These are phyloP conservation scores for Plebejus argus DNA, from an alignment of 2,888 invertebrate genomes.

Conservation along the genomic window DNA sequence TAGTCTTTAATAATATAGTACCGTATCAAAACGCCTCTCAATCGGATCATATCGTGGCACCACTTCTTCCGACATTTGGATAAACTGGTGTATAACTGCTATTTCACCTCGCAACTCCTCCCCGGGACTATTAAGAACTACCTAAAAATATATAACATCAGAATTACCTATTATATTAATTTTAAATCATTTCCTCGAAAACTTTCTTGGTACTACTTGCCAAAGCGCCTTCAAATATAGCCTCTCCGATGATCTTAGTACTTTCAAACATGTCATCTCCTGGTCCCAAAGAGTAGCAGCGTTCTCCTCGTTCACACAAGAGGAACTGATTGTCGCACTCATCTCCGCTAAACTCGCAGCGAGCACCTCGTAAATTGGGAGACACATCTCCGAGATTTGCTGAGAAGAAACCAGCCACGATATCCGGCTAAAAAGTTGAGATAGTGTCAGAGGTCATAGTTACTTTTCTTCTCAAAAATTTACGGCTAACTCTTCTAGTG, in stretches of 20 bases:
- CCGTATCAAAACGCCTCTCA: slow-evolving; percentile 54
- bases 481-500: too few relatives aligned
- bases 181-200: background rate
- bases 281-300: slow-evolving; percentile 89
- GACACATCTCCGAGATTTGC: slow-evolving; percentile 91
- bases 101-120: slow-evolving; percentile 84
- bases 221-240: slow-evolving; percentile 84
- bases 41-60: slow-evolving; percentile 68
- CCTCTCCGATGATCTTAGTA: slow-evolving; percentile 87
- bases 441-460: background rate
- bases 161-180: background rate
- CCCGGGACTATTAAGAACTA: slow-evolving; percentile 71
- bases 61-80: slow-evolving; percentile 85
- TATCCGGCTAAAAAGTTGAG: slow-evolving; percentile 78
- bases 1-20: slow-evolving; percentile 16
- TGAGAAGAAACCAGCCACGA: slow-evolving; percentile 91
- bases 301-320: slow-evolving; percentile 80
- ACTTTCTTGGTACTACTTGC: slow-evolving; percentile 47
- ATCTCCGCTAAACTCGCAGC: slow-evolving; percentile 86
- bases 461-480: background rate
- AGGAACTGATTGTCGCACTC: slow-evolving; percentile 85
- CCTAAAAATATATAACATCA: slow-evolving; percentile 62
- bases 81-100: slow-evolving; percentile 85
- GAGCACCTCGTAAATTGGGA: slow-evolving; percentile 88
- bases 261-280: slow-evolving; percentile 92